Percentiles rank a stretch among this genome's conserved stretches.
These are phyloP conservation scores for Rallus limicola DNA, from an alignment of 2,113 vertebrate species.

Conservation along the genomic window DNA sequence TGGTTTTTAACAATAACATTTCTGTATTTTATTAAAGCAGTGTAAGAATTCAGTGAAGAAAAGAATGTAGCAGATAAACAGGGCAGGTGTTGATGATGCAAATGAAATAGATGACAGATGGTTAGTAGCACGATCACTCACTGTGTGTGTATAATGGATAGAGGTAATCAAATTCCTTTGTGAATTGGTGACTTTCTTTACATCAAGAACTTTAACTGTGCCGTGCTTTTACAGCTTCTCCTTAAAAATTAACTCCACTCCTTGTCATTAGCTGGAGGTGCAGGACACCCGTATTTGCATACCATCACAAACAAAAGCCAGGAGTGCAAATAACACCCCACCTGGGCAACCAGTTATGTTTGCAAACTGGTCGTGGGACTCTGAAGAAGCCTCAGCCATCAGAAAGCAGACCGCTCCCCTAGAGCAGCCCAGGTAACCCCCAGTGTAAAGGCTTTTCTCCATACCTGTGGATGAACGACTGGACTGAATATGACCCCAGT, in stretches of 20 bases:
- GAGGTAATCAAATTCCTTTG: constrained; percentile 99
- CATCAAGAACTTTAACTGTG: constrained; percentile 84
- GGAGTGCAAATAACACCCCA: not conserved
- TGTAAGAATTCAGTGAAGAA: constrained; percentile 83
- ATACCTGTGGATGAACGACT: not conserved
- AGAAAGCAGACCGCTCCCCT: not conserved
- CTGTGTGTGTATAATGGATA: constrained; percentile 98
- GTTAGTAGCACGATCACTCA: constrained; percentile 93
- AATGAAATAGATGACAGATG: constrained; percentile 99
- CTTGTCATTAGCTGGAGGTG: constrained; percentile 39
- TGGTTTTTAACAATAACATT: constrained; percentile 93
- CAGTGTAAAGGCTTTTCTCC: not conserved
- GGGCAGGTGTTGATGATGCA: constrained; percentile 99
- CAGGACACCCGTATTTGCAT: constrained; percentile 50
- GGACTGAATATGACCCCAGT: not conserved
- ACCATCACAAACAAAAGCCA: not conserved
- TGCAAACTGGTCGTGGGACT: not conserved
- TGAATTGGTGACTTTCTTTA: constrained; percentile 98
- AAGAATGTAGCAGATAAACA: constrained; percentile 94
- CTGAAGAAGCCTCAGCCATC: not conserved
- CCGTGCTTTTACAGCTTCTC: constrained; percentile 46
- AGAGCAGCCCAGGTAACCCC: not conserved
- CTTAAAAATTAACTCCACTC: constrained; percentile 59
- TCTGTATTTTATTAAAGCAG: constrained; percentile 92
- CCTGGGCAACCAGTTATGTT: constrained; percentile 9